Conservation (phyloP, 2,888 invertebrate species). For the Deilephila porcellus region DNA sequence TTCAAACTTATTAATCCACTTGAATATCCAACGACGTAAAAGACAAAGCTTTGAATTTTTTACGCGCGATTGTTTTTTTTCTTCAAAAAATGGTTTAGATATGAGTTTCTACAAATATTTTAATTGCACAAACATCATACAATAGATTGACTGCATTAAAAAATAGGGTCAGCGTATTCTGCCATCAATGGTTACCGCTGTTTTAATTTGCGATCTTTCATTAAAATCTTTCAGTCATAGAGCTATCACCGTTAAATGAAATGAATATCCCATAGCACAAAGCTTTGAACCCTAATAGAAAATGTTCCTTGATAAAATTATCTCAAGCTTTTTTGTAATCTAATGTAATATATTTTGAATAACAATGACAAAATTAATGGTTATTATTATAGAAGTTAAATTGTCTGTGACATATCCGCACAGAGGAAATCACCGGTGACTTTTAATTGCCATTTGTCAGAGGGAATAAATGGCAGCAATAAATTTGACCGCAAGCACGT, state of each 20-base stretch:
- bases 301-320: too few relatives aligned
- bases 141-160: too few relatives aligned
- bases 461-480: constrained; percentile 70
- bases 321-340: too few relatives aligned
- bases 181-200: too few relatives aligned
- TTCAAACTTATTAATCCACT: constrained; percentile 35
- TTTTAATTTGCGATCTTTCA: too few relatives aligned
- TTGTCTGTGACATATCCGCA: constrained; percentile 17
- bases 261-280: too few relatives aligned
- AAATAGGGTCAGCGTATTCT: too few relatives aligned
- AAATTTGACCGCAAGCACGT: constrained; percentile 69
- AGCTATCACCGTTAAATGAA: too few relatives aligned
- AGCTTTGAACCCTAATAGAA: too few relatives aligned
- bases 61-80: background rate
- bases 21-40: constrained; percentile 7
- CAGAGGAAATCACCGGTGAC: constrained; percentile 40
- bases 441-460: constrained; percentile 76
- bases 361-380: background rate
- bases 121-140: too few relatives aligned
- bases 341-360: background rate
- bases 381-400: constrained; percentile 28
- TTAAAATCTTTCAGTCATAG: too few relatives aligned
- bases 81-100: background rate
- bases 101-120: too few relatives aligned
- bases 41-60: constrained; percentile 15